Evolutionary conservation across 2,797 vertebrate genomes (phyloP).

Genomic region (Clarias fuscus): DNA sequence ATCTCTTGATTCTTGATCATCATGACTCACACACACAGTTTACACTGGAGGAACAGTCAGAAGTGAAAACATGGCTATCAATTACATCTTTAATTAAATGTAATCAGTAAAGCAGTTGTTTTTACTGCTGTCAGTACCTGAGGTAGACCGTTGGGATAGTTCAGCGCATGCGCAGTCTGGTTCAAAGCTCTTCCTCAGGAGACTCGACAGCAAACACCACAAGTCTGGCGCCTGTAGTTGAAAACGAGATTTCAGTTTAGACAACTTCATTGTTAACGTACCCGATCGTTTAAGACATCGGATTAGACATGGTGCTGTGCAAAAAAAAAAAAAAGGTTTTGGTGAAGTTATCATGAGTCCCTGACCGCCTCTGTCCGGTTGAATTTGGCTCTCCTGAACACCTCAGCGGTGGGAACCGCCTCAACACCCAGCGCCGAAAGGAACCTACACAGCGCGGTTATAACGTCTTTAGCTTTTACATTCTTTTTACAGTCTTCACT

Average conservation of each 20-base stretch:
- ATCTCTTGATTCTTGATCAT: neutral
- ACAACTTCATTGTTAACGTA: too few relatives aligned
- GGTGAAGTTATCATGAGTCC: neutral
- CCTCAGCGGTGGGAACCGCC: conserved; percentile 68
- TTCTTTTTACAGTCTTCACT: conserved; percentile 46
- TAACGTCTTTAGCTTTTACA: conserved; percentile 63
- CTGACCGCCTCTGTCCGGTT: conserved; percentile 68
- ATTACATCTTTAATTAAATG: neutral
- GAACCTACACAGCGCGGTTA: conserved; percentile 66
- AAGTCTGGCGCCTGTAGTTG: conserved; percentile 66
- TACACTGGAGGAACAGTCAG: neutral
- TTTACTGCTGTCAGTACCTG: conserved; percentile 12
- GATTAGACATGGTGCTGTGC: too few relatives aligned
- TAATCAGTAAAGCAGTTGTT: neutral
- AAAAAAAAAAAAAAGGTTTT: neutral
- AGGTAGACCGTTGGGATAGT: conserved; percentile 9
- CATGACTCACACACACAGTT: conserved; percentile 14
- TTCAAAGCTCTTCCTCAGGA: conserved; percentile 59
- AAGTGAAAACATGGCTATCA: neutral
- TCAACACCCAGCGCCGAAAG: conserved; percentile 61
- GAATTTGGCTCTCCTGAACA: conserved; percentile 76
- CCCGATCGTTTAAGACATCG: too few relatives aligned
- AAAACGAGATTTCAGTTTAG: neutral
- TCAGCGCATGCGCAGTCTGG: conserved; percentile 52
- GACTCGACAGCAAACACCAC: conserved; percentile 66